Evolutionary conservation across 2,797 vertebrate species (phyloP).

Genomic region (Anas flavirostris): DNA sequence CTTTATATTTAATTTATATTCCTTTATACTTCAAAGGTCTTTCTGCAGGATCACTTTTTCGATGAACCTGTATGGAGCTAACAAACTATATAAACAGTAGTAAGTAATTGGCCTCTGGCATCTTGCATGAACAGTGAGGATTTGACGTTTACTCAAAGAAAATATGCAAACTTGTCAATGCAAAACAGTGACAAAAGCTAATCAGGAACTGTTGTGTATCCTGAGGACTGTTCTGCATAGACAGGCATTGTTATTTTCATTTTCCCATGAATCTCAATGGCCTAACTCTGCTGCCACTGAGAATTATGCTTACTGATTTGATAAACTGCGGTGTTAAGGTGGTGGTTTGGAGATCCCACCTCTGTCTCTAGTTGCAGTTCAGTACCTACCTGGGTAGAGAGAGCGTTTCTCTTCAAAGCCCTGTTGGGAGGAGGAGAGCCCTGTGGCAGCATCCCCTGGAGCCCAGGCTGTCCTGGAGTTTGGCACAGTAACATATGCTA

Average conservation of each 20-base stretch:
- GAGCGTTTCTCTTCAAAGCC: background rate
- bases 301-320: conserved; percentile 7
- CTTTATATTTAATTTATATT: background rate
- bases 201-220: background rate
- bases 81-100: background rate
- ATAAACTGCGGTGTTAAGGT: background rate
- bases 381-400: background rate
- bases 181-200: background rate
- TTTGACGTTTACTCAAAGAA: background rate
- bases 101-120: background rate
- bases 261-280: background rate
- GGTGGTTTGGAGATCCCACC: conserved; percentile 22
- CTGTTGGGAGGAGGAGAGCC: background rate
- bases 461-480: background rate
- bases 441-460: background rate
- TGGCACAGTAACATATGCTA: background rate
- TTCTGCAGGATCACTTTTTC: background rate
- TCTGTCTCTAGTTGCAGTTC: background rate
- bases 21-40: background rate
- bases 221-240: background rate
- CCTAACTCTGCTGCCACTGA: background rate
- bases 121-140: background rate
- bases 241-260: background rate
- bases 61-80: background rate
- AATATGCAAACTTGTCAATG: background rate